Evolutionary conservation across 2,113 vertebrate genomes (phyloP).

Genomic region (Colaptes auratus): DNA sequence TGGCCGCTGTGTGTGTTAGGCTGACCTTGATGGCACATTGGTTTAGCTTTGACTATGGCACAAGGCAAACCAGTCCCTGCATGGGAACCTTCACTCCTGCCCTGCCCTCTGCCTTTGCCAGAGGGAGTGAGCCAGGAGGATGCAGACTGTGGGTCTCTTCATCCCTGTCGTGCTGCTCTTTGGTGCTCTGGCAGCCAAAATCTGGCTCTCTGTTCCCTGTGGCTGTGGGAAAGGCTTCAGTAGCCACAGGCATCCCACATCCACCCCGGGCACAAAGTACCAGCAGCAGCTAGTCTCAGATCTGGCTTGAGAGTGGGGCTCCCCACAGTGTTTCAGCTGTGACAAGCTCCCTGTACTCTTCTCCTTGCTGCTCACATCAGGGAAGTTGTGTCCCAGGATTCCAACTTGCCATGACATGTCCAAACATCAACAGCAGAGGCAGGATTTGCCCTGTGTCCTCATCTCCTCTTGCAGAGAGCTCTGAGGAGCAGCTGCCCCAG

Average conservation of each 20-base stretch:
- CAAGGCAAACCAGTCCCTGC: not conserved
- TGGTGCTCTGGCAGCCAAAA: constrained; percentile 37
- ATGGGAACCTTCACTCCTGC: not conserved
- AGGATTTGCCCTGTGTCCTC: not conserved
- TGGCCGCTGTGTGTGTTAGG: not conserved
- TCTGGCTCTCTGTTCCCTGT: not conserved
- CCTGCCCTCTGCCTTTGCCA: not conserved
- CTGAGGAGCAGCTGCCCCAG: fast-evolving
- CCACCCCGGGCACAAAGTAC: not conserved
- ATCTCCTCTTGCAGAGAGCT: not conserved
- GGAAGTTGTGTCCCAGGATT: fast-evolving
- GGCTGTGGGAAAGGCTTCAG: not conserved
- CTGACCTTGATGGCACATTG: not conserved
- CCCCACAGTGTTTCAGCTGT: fast-evolving
- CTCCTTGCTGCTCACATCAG: not conserved
- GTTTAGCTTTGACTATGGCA: not conserved
- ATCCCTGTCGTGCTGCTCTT: not conserved
- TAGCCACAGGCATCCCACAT: not conserved
- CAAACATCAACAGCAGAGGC: not conserved
- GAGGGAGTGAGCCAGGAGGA: not conserved
- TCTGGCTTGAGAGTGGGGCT: fast-evolving
- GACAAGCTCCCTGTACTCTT: not conserved
- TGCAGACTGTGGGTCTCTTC: not conserved
- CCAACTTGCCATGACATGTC: not conserved
- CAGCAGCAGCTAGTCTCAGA: not conserved